Evolutionary conservation across 2,888 invertebrate genomes (phyloP).

Genomic region (Drosophila buzzatii): DNA sequence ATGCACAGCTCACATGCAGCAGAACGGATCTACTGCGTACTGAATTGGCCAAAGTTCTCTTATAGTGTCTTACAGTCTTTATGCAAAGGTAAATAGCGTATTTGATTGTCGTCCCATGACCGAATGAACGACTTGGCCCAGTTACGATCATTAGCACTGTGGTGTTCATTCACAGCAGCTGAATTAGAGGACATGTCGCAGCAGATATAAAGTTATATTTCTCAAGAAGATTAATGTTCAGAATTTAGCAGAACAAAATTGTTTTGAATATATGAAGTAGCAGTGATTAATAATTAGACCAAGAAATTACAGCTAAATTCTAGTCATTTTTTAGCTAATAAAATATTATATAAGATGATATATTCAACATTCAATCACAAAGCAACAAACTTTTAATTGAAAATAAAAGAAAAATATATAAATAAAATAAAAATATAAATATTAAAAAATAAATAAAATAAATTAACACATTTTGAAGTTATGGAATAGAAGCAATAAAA

Average conservation of each 20-base stretch:
- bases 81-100: not conserved
- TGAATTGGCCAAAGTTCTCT: not conserved
- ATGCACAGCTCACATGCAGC: conserved; percentile 39
- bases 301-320: not conserved
- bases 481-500: no score
- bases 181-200: not conserved
- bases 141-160: not conserved
- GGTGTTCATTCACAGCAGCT: not conserved
- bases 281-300: not conserved
- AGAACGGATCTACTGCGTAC: not conserved
- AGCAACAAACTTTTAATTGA: no score
- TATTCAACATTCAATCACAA: not conserved
- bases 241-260: not conserved
- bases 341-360: not conserved
- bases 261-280: not conserved
- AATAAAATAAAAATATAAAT: no score
- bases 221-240: not conserved
- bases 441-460: no score
- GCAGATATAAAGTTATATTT: not conserved
- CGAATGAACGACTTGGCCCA: not conserved
- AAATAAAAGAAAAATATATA: no score
- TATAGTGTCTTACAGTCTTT: not conserved
- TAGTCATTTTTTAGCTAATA: not conserved
- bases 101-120: not conserved
- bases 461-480: no score